Evolutionary conservation across 1,140 invertebrate species (phyloP).

Genomic region (Pachypsylla venusta): DNA sequence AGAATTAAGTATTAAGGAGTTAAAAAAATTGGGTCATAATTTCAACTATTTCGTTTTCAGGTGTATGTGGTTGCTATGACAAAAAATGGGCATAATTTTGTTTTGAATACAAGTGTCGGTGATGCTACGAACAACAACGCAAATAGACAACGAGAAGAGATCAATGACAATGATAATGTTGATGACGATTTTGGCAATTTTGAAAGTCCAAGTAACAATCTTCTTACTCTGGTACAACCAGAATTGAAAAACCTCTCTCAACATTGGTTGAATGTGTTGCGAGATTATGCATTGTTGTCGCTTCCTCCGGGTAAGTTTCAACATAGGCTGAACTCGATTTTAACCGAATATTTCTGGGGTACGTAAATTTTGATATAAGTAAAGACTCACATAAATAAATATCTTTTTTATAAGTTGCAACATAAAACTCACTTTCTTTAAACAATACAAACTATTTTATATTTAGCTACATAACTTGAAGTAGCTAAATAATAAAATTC

Average conservation of each 20-base stretch:
- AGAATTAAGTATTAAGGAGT: too few relatives aligned
- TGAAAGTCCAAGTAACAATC: conserved; percentile 57
- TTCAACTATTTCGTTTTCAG: conserved; percentile 30
- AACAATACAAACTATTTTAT: too few relatives aligned
- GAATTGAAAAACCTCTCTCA: conserved; percentile 79
- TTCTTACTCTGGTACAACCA: conserved; percentile 83
- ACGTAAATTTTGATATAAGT: too few relatives aligned
- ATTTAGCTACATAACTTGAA: too few relatives aligned
- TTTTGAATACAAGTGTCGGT: conserved; percentile 39
- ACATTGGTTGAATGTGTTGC: conserved; percentile 86
- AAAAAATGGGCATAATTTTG: conserved; percentile 44
- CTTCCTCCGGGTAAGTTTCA: conserved; percentile 72
- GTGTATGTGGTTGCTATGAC: conserved; percentile 90
- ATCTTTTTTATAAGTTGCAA: too few relatives aligned
- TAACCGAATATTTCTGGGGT: too few relatives aligned
- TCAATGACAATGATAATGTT: conserved; percentile 21
- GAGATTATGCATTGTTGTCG: conserved; percentile 87
- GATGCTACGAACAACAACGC: conserved; percentile 20
- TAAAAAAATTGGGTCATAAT: conserved; percentile 7
- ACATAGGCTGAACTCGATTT: too few relatives aligned
- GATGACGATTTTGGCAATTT: conserved; percentile 48
- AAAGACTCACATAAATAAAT: too few relatives aligned
- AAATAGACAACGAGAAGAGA: conserved; percentile 18
- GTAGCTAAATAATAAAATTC: too few relatives aligned
- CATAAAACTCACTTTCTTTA: too few relatives aligned